Evolutionary conservation across 1,140 invertebrate genomes (phyloP), one percentile per base, ranked within the genome.

Genomic region (Euschistus heros): DNA sequence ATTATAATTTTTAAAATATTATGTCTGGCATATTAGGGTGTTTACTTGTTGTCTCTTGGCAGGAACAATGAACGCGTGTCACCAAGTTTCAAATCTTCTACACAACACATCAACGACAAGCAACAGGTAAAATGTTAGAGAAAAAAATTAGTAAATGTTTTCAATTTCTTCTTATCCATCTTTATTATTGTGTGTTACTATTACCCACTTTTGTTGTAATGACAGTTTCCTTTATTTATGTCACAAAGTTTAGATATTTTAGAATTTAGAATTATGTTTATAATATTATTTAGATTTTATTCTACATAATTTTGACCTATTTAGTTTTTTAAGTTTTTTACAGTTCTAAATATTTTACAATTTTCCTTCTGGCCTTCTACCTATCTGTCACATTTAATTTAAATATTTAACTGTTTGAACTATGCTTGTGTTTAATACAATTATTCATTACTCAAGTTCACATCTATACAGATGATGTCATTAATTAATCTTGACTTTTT

Each of bases 11-110:
- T 52, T 13, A 42, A 63, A 64, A 63, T 17, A 26, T 18, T 47
- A 65, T 42, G 54, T 52, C 47, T 66, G 57, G 57, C 46, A 30
- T 60, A 57, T 66, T 54, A 62, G 59, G 65, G 65, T 61, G 54
- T 66, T 67, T 37, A 64, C 46, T 52, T 67, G 59, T 67, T 67
- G 50, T 67, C 37, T 67, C 66, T 67, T 64, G 62, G 57, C 66
- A 67, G 66, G 66, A 67, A 67, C 59, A 62, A 55, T 47, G 66
- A 67, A 14, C 42, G 62, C 18, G 55, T 64, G 62, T 67, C 66
- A 30, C 63, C 66, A n/a, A 64, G 66, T 64, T 67, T 47, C 66
- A 64, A 64, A 64, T 64, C 66, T 44, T 60, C 62, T 15, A 63
- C 62, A 52, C 66, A 67, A 64, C 66, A 59, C 66, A 67, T 59